Evolutionary conservation across 2,113 vertebrate genomes (phyloP).

Genomic region (Phyllostomus hastatus): DNA sequence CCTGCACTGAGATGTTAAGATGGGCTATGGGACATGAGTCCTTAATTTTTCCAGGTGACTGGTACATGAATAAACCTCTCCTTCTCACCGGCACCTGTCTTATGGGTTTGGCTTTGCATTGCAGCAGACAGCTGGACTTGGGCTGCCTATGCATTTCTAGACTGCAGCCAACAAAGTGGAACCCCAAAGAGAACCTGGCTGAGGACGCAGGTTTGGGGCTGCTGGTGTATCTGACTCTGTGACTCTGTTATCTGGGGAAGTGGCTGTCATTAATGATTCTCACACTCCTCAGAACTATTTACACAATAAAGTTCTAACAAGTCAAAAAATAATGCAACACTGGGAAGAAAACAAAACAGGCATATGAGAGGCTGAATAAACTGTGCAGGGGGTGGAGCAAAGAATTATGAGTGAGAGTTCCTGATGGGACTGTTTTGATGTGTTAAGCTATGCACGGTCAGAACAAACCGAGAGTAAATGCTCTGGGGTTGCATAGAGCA

Average conservation of each 20-base stretch:
- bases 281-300: constrained; percentile 25
- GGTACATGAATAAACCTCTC: no score
- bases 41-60: no score
- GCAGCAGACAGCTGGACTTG: no score
- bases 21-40: no score
- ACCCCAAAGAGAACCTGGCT: not conserved
- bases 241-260: constrained; percentile 6
- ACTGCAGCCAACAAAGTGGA: not conserved
- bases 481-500: not conserved
- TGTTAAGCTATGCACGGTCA: no score
- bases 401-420: not conserved
- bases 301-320: constrained; percentile 27
- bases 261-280: constrained; percentile 5
- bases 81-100: no score
- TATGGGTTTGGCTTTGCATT: no score
- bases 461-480: not conserved
- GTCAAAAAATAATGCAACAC: not conserved
- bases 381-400: no score
- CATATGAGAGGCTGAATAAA: not conserved
- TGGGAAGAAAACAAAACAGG: not conserved
- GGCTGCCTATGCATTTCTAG: not conserved
- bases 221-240: not conserved
- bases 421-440: no score
- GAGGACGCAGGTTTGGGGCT: not conserved
- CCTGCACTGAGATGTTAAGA: no score